Conservation (phyloP, 1,140 invertebrate genomes). For the Leptopilina clavipes region DNA sequence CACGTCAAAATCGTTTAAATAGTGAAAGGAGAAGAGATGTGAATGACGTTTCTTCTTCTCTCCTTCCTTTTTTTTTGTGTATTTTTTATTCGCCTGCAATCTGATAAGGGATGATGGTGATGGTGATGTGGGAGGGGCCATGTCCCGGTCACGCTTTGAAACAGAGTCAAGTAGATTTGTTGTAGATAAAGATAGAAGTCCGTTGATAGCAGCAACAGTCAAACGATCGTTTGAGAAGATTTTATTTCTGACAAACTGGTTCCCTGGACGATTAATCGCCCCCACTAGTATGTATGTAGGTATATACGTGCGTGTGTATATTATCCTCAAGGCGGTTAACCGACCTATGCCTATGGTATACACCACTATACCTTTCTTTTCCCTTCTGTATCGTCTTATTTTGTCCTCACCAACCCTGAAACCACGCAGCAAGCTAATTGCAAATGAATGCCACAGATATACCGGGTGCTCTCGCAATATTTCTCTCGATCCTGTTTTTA, state of each 20-base stretch:
- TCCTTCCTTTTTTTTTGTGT: neutral
- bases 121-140: constrained; percentile 5
- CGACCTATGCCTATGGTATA: constrained; percentile 42
- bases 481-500: neutral
- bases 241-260: constrained; percentile 74
- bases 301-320: constrained; percentile 36
- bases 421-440: constrained; percentile 56
- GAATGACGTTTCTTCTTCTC: constrained; percentile 16
- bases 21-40: constrained; percentile 27
- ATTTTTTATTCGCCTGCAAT: neutral
- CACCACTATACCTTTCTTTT: constrained; percentile 52
- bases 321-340: constrained; percentile 52
- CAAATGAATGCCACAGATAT: constrained; percentile 59
- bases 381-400: constrained; percentile 58
- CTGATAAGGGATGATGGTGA: constrained; percentile 23
- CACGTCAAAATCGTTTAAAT: constrained; percentile 33
- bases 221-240: constrained; percentile 67
- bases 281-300: constrained; percentile 48
- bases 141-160: constrained; percentile 33
- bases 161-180: constrained; percentile 28
- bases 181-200: constrained; percentile 41
- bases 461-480: constrained; percentile 51
- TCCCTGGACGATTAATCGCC: constrained; percentile 70
- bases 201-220: constrained; percentile 60
- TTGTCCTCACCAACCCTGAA: constrained; percentile 55